Evolutionary conservation across 2,888 invertebrate genomes (phyloP).

Genomic region (Chalcosyrphus nemorum): DNA sequence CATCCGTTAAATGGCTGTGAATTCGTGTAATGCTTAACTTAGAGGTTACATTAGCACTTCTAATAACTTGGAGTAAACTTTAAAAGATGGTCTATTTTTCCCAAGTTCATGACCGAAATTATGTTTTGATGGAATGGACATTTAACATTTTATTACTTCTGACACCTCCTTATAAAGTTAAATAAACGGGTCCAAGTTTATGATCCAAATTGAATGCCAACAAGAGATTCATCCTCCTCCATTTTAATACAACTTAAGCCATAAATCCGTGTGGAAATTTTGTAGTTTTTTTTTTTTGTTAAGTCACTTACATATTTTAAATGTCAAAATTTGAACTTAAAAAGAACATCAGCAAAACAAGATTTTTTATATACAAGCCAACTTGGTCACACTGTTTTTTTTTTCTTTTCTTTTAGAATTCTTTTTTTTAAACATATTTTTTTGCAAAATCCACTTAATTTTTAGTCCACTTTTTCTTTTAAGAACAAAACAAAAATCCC

Average conservation of each 20-base stretch:
- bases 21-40: not conserved
- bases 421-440: constrained; percentile 1
- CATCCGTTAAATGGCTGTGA: not conserved
- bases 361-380: not conserved
- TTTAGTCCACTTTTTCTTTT: not conserved
- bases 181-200: not conserved
- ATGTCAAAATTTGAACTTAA: not conserved
- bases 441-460: not conserved
- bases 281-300: not conserved
- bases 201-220: too few relatives aligned
- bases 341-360: constrained; percentile 1
- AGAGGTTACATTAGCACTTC: too few relatives aligned
- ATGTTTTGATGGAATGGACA: too few relatives aligned
- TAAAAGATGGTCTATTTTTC: too few relatives aligned
- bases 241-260: not conserved
- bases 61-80: too few relatives aligned
- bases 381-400: not conserved
- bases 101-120: too few relatives aligned
- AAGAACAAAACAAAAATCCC: not conserved
- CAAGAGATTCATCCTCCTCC: too few relatives aligned
- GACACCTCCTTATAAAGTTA: not conserved
- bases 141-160: not conserved
- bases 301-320: constrained; percentile 8
- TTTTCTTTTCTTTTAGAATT: not conserved
- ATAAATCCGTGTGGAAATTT: not conserved